phyloP scores from a whole-genome alignment of 2,797 vertebrate species.

The Manis pentadactyla region DNA sequence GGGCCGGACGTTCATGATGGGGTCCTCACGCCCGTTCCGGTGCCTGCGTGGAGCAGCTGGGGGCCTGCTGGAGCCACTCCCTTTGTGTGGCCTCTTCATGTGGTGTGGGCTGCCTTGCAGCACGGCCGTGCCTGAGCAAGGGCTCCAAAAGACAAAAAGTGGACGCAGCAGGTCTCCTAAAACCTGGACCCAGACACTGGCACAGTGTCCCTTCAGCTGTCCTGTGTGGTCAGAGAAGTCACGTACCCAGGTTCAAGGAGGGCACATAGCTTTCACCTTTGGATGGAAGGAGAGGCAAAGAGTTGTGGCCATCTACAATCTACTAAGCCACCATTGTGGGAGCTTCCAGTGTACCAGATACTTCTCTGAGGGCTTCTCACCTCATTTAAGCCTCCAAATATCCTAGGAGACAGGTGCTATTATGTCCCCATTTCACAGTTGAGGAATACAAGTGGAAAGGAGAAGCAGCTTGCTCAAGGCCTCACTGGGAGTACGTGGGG shows the following conservation, averaged over 20 bases:
- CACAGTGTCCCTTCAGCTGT: neutral
- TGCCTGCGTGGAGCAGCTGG: accelerated
- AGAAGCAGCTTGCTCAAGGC: neutral
- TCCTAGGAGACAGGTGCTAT: neutral
- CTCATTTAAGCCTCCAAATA: neutral
- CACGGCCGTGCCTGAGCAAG: accelerated
- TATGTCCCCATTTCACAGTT: neutral
- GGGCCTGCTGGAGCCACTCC: too few relatives aligned
- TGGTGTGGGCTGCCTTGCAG: neutral
- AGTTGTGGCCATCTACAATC: neutral
- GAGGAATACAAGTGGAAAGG: neutral
- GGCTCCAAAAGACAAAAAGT: accelerated
- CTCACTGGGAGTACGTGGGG: accelerated
- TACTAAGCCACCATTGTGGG: accelerated
- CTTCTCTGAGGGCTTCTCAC: neutral
- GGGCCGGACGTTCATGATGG: too few relatives aligned
- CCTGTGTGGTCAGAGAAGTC: accelerated
- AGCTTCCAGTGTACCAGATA: accelerated
- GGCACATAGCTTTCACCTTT: accelerated
- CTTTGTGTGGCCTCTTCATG: accelerated
- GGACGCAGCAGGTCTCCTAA: accelerated
- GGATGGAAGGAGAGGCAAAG: neutral
- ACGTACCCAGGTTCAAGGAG: neutral
- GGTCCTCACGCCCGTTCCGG: too few relatives aligned
- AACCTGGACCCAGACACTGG: accelerated